phyloP scores from a whole-genome alignment of 1,140 invertebrate species.

The Galleria mellonella region DNA sequence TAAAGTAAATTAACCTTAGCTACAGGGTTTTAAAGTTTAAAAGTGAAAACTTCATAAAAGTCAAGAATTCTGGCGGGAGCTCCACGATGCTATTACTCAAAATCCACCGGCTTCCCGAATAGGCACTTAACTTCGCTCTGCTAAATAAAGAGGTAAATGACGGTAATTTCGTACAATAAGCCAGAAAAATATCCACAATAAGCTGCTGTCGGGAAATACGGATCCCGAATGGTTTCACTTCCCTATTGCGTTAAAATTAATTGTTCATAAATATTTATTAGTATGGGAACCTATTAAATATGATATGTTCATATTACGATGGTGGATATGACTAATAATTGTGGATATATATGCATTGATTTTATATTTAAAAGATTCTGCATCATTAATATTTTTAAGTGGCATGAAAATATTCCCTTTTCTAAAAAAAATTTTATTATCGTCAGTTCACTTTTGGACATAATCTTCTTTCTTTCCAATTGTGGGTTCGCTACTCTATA shows the following conservation, averaged over 20 bases:
- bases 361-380: no score
- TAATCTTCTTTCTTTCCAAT: no score
- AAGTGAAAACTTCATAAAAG: conserved; percentile 7
- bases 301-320: no score
- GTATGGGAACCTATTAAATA: no score
- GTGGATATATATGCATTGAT: no score
- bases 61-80: not conserved
- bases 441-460: no score
- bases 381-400: no score
- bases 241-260: not conserved
- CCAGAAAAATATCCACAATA: conserved; percentile 41
- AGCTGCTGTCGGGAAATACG: conserved; percentile 8
- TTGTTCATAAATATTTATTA: not conserved
- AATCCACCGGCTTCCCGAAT: not conserved
- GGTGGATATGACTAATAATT: no score
- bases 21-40: not conserved
- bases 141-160: conserved; percentile 29
- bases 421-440: no score
- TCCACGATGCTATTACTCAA: not conserved
- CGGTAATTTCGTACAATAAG: conserved; percentile 40
- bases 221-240: not conserved
- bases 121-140: conserved; percentile 13
- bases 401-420: no score
- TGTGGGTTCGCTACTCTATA: no score
- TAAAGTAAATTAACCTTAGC: no score